Evolutionary conservation across 2,113 vertebrate genomes (phyloP), one percentile per base, ranked within the genome.

Genomic region (Conger conger): DNA sequence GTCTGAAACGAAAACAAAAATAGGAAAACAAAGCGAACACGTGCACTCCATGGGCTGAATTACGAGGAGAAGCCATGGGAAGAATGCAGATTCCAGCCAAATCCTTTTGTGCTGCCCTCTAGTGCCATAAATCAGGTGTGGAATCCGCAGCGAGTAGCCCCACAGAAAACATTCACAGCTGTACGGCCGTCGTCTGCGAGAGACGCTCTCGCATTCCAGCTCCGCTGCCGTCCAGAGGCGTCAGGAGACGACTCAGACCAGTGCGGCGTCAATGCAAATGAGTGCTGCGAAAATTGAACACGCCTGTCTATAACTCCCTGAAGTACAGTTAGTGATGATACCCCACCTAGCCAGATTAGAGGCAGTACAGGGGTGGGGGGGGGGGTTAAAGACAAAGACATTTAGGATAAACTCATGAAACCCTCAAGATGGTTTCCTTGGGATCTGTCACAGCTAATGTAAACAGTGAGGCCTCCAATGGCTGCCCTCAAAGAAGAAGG

Each of bases 91-190:
- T 68, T 42, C 37, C n/a, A 37, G 54, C 38, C 80, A 38, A 27
- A 18, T 60, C 77, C 63, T 53, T 15, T 20, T 37, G 13, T 86
- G 81, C 81, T 87, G 88, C 86, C 89, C 78, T 87, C 84, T 86
- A 81, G 86, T 88, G 88, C 76, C 38, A 77, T 80, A 42, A 60
- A 30, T 57, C 37, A 63, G 35, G 35, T 1, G 42, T 4, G 38
- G 30, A 76, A 13, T 76, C 84, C 40, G 42, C 68, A 45, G 50
- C n/a, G 38, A 82, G 60, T 57, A 27, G n/a, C 27, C 37, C 82
- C 9, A 53, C 16, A 8, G 76, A 20, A 73, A 79, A 86, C 81
- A 68, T 79, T 79, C 73, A 35, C 73, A 20, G 53, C 68, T 23
- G 37, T 42, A 79, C 37, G 84, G 63, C 83, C 63, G 86, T n/a